Conservation (phyloP, 64 coral and sea anemone genomes). For the Stylophora pistillata region DNA sequence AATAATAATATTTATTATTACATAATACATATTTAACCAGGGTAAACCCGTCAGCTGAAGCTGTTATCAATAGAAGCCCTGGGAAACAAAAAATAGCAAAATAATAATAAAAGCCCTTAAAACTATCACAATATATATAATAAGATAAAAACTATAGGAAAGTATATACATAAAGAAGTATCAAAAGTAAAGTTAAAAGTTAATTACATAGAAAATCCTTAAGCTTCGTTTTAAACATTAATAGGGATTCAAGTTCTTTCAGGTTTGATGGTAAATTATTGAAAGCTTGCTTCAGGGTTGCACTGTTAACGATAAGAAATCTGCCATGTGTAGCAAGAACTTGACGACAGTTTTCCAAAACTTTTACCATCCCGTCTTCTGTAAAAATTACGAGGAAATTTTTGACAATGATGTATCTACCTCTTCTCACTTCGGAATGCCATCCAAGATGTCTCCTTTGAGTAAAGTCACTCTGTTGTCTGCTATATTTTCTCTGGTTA, state of each 20-base stretch:
- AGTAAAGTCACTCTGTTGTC: constrained; percentile 8
- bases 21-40: too few species aligned
- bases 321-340: not conserved
- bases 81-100: too few species aligned
- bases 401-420: constrained; percentile 9
- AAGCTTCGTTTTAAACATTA: too few species aligned
- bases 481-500: not conserved
- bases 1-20: too few species aligned
- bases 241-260: not conserved
- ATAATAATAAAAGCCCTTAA: too few species aligned
- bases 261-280: not conserved
- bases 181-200: too few species aligned
- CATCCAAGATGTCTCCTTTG: constrained; percentile 24
- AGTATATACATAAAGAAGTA: too few species aligned
- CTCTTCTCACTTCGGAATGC: not conserved
- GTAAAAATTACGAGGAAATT: constrained; percentile 7
- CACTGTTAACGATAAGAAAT: constrained; percentile 39
- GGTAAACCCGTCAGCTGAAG: too few species aligned
- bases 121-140: too few species aligned
- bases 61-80: too few species aligned
- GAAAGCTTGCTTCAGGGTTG: constrained; percentile 11
- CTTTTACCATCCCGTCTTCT: constrained; percentile 21
- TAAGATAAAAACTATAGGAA: too few species aligned
- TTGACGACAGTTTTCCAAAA: constrained; percentile 25
- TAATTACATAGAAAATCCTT: too few species aligned